Evolutionary conservation across 2,797 vertebrate species (phyloP), one percentile per base, ranked within the genome.

Genomic region (Ceryle rudis): DNA sequence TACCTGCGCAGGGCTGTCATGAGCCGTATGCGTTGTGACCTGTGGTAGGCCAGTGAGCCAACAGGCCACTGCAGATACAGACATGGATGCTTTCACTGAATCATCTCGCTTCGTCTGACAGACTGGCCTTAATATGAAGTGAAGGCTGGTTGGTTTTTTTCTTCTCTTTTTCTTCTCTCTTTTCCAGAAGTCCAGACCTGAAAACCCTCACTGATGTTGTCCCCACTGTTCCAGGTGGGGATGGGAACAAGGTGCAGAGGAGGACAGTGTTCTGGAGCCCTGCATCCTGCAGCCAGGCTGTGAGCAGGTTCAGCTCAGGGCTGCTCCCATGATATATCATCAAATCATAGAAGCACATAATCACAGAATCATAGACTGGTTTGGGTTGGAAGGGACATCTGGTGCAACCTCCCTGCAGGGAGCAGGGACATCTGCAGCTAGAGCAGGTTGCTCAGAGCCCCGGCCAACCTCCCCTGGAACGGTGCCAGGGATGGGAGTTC

Each of bases 1-100:
- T 5, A 46, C 39, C 57, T 12, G 11, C 0, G 1, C 0, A 2
- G 42, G 62, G 54, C 10, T 2, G 0, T 13, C 0, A 2, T 42
- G 42, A 29, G 28, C 37, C 0, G 0, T 19, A 6, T 2, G 37
- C 28, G 42, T 14, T 20, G 54, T 31, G 71, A 51, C 26, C 37
- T 2, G 21, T 25, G 47, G 60, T 13, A 33, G 42, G 33, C 54
- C 16, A 14, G 75, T 11, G 21, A 86, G 42, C 33, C 51, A n/a
- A 22, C 22, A 26, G 16, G 0, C 37, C 31, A 7, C 14, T 0
- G 10, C 49, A 2, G 15, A 22, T 11, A 16, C 18, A 29, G 52
- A 41, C 3, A 3, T 3, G 35, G 31, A 21, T 85, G 75, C 35
- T 46, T 47, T 22, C 28, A 23, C 52, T 17, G 71, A 51, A 7